Percentiles rank a stretch among this genome's conserved stretches.
phyloP scores from a whole-genome alignment of 2,113 vertebrate genomes.

The Nanorana parkeri region DNA sequence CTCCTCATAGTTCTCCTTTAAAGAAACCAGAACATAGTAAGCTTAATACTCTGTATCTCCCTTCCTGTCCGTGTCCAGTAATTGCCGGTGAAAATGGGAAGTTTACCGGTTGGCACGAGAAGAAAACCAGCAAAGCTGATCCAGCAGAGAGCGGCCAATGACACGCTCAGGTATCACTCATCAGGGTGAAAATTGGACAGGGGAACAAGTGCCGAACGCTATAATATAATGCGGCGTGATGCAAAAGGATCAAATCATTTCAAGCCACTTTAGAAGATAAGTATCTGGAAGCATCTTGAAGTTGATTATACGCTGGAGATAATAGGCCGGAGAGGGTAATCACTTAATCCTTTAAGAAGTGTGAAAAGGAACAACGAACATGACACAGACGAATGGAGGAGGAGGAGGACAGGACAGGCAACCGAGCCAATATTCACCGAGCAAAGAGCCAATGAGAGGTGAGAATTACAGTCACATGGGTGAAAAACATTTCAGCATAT shows the following conservation, averaged over 20 bases:
- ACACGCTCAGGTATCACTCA: constrained; percentile 12
- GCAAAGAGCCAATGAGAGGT: too few relatives aligned
- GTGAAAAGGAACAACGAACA: constrained; percentile 69
- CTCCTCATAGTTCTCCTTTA: too few relatives aligned
- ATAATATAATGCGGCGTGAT: constrained; percentile 56
- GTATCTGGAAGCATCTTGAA: constrained; percentile 75
- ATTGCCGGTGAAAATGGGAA: too few relatives aligned
- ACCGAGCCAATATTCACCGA: too few relatives aligned
- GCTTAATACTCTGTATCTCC: too few relatives aligned
- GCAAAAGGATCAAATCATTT: constrained; percentile 65
- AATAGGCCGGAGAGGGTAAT: constrained; percentile 75
- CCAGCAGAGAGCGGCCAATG: constrained; percentile 4
- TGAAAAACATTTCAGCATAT: too few relatives aligned
- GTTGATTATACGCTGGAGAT: constrained; percentile 82
- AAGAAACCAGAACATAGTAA: too few relatives aligned
- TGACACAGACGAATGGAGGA: background rate
- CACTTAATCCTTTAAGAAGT: constrained; percentile 81
- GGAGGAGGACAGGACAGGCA: background rate
- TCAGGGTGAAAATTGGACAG: background rate
- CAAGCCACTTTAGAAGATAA: constrained; percentile 75
- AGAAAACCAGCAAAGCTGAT: too few relatives aligned
- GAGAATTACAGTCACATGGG: too few relatives aligned
- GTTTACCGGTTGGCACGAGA: too few relatives aligned
- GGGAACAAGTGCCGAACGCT: background rate
- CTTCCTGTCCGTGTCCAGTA: too few relatives aligned